Evolutionary conservation across 35 echinoderm and acorn worm species (phyloP).

Genomic region (Lytechinus pictus): DNA sequence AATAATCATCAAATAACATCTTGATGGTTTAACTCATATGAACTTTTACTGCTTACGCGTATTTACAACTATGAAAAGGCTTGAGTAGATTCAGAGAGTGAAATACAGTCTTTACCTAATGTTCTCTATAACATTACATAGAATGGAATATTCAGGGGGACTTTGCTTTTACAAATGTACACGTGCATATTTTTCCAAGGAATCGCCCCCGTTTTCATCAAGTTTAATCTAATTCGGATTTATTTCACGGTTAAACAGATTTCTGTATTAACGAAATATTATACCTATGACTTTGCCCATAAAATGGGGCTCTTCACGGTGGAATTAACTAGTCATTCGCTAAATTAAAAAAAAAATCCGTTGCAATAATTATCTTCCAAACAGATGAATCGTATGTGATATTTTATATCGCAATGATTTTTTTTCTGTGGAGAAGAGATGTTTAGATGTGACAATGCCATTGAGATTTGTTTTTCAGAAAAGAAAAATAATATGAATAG

Average conservation of each 20-base stretch:
- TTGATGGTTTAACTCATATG: too few species aligned
- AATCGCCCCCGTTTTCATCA: not conserved
- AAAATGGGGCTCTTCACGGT: not conserved
- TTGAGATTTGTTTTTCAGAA: not conserved
- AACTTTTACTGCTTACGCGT: too few species aligned
- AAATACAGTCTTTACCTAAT: too few species aligned
- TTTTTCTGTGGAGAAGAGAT: not conserved
- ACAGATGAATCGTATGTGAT: not conserved
- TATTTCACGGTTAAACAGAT: not conserved
- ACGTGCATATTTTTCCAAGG: not conserved
- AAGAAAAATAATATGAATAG: not conserved
- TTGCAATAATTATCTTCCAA: not conserved
- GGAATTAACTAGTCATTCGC: not conserved
- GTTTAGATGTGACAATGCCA: not conserved
- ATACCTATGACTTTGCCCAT: not conserved
- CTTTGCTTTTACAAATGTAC: not conserved
- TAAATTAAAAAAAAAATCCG: not conserved
- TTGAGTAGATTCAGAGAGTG: too few species aligned
- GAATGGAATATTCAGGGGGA: too few species aligned
- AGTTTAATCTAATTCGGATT: not conserved
- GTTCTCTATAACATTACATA: too few species aligned
- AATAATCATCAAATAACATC: too few species aligned
- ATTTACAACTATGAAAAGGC: too few species aligned
- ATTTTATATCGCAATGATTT: not conserved
- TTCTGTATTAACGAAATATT: not conserved